Base-by-base conservation (phyloP, 2,113 vertebrate species). In the Symphodus melops region DNA sequence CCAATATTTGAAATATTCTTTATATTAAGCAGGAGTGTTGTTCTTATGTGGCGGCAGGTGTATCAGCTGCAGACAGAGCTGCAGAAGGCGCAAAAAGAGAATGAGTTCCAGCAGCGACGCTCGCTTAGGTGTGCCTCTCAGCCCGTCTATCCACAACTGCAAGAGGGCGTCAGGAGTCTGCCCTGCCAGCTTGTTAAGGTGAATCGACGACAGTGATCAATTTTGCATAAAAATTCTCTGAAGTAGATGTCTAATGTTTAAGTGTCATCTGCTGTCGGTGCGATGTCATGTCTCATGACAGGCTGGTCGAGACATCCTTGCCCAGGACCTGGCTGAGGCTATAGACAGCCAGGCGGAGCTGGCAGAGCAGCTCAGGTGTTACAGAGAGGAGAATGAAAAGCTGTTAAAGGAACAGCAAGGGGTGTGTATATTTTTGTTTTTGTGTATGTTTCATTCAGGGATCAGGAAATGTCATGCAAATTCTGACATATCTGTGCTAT, bases 41-140 rank as follows among this genome's bases (percentile, higher is more conserved):
- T 48, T 67, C 19, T 44, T 60, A 19, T 72, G 42, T 65, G 17
- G 0, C 1, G 4, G 11, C 91, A 97, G 96, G 81, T 96, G 19
- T 96, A 96, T 4, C 92, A 96, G 84, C 69, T 92, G 53, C 94
- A 95, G 89, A 94, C 93, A 39, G 95, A 96, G 68, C 84, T 96
- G 33, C 93, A 93, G 48, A 92, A 91, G 5, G 86, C 88, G 21
- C 87, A 91, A 62, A 83, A 77, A 0, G 92, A 93, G 77, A 89
- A 83, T 1, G 90, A 92, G 42, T 92, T 93, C n/a, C 92, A 96
- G 69, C 93, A 86, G 71, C 88, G 86, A 53, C 75, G 66, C 13
- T 93, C 96, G 0, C 75, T 94, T 54, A 81, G 68, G 55, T 72
- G 67, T 19, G 51, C 25, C 4, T 55, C 71, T 0, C 1, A 63